A percentile compares a stretch with the other conserved stretches of the same genome.
Conservation (phyloP, 2,888 invertebrate genomes). For the Drosophila affinis region DNA sequence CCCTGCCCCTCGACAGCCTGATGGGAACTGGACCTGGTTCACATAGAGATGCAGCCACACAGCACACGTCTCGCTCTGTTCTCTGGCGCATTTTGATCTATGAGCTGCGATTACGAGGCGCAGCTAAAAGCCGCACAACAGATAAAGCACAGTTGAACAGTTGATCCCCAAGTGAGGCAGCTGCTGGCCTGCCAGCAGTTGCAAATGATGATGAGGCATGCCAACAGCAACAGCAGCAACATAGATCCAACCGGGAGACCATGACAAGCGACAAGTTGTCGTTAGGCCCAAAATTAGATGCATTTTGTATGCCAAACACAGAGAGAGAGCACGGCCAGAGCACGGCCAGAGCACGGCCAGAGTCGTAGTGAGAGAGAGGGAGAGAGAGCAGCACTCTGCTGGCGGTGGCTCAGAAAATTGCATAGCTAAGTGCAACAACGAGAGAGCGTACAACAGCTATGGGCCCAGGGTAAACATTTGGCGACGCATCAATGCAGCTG, state of each 20-base stretch:
- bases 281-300: constrained; percentile 76
- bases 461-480: constrained; percentile 62
- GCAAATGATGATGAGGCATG: constrained; percentile 77
- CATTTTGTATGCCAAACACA: constrained; percentile 66
- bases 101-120: constrained; percentile 72
- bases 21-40: constrained; percentile 51
- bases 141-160: constrained; percentile 62
- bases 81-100: constrained; percentile 61
- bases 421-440: constrained; percentile 8
- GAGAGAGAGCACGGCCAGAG: constrained; percentile 20
- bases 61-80: constrained; percentile 40
- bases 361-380: constrained; percentile 4
- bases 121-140: constrained; percentile 71
- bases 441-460: constrained; percentile 34
- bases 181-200: constrained; percentile 54
- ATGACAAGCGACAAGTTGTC: constrained; percentile 77
- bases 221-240: constrained; percentile 36
- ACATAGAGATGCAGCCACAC: constrained; percentile 35
- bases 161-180: constrained; percentile 64
- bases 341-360: constrained; percentile 15
- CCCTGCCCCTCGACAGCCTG: constrained; percentile 11
- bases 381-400: not conserved
- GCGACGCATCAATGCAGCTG: constrained; percentile 71
- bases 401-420: constrained; percentile 20
- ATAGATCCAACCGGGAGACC: constrained; percentile 47